Base-by-base conservation (phyloP, 2,888 invertebrate genomes). In the Melangyna quadrimaculata region DNA sequence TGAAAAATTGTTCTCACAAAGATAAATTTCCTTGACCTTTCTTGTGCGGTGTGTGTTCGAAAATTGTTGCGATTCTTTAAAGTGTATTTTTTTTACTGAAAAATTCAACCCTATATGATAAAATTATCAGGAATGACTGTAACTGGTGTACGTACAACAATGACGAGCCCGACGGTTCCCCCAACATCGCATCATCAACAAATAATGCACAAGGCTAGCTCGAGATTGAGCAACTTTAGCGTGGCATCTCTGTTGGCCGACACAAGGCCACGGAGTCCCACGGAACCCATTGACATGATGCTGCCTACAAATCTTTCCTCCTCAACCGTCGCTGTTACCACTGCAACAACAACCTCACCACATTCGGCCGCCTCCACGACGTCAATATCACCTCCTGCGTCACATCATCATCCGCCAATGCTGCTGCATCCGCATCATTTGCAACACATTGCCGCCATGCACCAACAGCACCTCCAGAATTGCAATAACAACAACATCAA, bases 201-300 rank as follows among this genome's bases (percentile, higher is more conserved):
- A 89, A 88, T 91, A 89, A 88, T 91, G 77, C 91, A 92, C 88
- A 95, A 95, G 90, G 90, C 91, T 75, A 93, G 94, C 86, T 94
- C 95, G 87, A 93, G 95, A 89, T 95, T 95, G 90, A 95, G 95
- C 92, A 92, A 92, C 89, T 98, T 98, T 93, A 96, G 97, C 92
- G 97, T 98, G 88, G 97, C 97, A 7, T 96, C 97, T 0, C 94
- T 97, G 87, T 93, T 98, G 88, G 95, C 97, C 17, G 97, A 98
- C 89, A 95, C 97, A 29, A 88, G 91, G 72, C 94, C 94, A 2
- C 93, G 93, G 75, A 93, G 94, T 14, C 91, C 92, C 9, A 80
- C 88, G 17, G 82, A 89, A 82, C 87, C 89, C 2, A 87, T 86
- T 55, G 84, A 84, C n/a, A 79, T 84, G 65, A 87, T 89, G 70